These are phyloP conservation scores for Siniperca scherzeri DNA, from an alignment of 2,797 vertebrate species.

Conservation along the genomic window DNA sequence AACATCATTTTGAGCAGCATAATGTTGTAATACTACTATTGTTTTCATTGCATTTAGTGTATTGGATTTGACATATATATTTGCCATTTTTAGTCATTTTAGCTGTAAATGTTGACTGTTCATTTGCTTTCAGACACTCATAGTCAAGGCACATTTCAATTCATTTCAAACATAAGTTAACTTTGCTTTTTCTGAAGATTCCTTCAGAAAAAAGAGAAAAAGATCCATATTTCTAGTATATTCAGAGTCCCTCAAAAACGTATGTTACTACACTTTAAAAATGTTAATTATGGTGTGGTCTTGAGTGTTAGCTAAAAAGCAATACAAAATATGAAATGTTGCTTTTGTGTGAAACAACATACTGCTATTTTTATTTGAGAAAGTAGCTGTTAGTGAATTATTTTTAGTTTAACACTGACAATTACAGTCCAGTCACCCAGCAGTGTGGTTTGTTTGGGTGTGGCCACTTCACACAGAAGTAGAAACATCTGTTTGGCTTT, in stretches of 20 bases:
- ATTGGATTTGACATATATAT: background rate
- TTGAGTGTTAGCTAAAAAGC: slow-evolving; percentile 16
- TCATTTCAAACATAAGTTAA: background rate
- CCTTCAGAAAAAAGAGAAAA: background rate
- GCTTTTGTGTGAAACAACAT: slow-evolving; percentile 43
- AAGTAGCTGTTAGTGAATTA: slow-evolving; percentile 69
- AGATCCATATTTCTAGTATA: background rate
- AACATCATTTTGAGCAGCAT: background rate
- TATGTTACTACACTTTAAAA: background rate
- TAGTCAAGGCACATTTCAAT: background rate
- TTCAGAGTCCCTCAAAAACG: background rate
- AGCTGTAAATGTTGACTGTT: slow-evolving; percentile 8
- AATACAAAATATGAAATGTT: slow-evolving; percentile 40
- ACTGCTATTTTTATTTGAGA: slow-evolving; percentile 59
- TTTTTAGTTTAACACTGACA: slow-evolving; percentile 79
- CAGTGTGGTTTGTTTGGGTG: slow-evolving; percentile 83
- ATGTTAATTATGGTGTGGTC: background rate
- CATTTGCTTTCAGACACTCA: background rate
- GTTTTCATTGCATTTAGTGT: background rate
- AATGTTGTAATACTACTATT: background rate
- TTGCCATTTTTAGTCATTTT: background rate
- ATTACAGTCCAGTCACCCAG: slow-evolving; percentile 82
- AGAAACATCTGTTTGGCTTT: slow-evolving; percentile 85
- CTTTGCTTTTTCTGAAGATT: background rate
- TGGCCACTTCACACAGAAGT: slow-evolving; percentile 78